These are phyloP conservation scores for Caenorhabditis panamensis DNA, from an alignment of 2,888 invertebrate genomes.

Conservation along the genomic window DNA sequence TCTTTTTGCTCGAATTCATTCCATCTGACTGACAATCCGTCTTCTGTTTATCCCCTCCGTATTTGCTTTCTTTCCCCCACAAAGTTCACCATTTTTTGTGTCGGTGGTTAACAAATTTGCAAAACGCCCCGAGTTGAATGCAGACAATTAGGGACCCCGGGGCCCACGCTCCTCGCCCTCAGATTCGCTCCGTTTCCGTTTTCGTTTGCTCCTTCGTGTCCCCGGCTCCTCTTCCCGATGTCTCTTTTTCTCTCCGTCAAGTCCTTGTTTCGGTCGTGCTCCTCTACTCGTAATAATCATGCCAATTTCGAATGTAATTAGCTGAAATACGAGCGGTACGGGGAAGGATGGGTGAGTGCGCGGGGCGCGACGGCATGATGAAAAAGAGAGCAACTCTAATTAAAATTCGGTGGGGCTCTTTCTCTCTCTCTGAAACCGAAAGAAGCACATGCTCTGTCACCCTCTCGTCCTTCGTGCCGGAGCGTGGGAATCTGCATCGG, in stretches of 20 bases:
- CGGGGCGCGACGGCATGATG: not conserved
- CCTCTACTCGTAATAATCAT: conserved; percentile 40
- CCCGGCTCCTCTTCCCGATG: conserved; percentile 3
- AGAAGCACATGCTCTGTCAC: conserved; percentile 1
- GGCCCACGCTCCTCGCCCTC: conserved; percentile 1
- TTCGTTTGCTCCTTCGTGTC: conserved; percentile 1
- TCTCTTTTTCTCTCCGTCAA: conserved; percentile 18
- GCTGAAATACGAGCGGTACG: not conserved
- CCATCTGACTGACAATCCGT: conserved; percentile 3
- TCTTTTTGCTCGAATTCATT: conserved; percentile 3
- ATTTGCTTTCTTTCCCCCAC: not conserved
- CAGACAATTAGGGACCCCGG: conserved; percentile 37
- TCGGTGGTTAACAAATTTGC: conserved; percentile 3
- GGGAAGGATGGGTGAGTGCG: not conserved
- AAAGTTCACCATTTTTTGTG: conserved; percentile 40
- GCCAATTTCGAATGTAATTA: conserved; percentile 45
- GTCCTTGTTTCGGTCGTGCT: not conserved
- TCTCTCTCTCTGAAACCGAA: conserved; percentile 15
- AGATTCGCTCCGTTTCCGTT: conserved; percentile 26
- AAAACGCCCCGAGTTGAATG: conserved; percentile 40
- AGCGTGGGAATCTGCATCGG: conserved; percentile 36
- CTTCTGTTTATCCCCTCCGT: conserved; percentile 27
- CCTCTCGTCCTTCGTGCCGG: not conserved
- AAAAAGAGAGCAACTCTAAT: conserved; percentile 45
- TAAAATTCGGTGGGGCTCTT: conserved; percentile 30